These are phyloP conservation scores for Amniataba percoides DNA, from an alignment of 2,797 vertebrate genomes.

Conservation along the genomic window DNA sequence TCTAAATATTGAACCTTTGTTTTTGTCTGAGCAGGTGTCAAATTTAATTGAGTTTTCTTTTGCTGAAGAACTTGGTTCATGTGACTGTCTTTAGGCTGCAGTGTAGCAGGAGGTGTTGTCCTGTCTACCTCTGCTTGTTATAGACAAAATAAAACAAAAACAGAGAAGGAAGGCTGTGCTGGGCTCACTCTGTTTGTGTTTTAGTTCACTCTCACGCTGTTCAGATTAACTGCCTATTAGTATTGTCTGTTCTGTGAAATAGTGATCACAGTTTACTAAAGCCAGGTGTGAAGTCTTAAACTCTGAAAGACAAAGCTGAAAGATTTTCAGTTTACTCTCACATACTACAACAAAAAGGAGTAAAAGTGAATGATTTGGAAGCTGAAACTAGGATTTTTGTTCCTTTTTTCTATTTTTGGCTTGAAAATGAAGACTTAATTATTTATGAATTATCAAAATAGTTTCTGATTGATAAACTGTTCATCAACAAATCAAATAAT, in stretches of 20 bases:
- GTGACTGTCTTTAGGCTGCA: background rate
- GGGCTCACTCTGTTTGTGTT: slow-evolving; percentile 15
- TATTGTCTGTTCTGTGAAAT: background rate
- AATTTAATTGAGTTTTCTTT: background rate
- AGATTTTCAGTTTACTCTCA: background rate
- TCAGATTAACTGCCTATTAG: slow-evolving; percentile 23
- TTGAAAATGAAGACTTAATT: too few species aligned
- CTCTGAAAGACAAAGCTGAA: too few species aligned
- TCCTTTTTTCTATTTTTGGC: background rate
- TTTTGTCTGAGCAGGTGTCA: background rate
- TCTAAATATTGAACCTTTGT: background rate
- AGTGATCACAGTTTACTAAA: background rate
- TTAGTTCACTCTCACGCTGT: background rate
- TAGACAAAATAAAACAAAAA: background rate
- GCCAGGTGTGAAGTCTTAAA: background rate
- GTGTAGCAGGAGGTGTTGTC: background rate
- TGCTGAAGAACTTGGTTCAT: background rate
- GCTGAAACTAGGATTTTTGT: background rate
- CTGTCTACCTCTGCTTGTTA: background rate
- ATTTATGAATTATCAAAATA: too few species aligned
- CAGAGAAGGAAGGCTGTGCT: background rate
- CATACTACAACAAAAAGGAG: background rate
- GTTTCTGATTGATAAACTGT: too few species aligned
- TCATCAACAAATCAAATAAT: too few species aligned
- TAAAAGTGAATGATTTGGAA: background rate